Base-by-base conservation (phyloP, 1,140 invertebrate species). In the Drosophila aff. region DNA sequence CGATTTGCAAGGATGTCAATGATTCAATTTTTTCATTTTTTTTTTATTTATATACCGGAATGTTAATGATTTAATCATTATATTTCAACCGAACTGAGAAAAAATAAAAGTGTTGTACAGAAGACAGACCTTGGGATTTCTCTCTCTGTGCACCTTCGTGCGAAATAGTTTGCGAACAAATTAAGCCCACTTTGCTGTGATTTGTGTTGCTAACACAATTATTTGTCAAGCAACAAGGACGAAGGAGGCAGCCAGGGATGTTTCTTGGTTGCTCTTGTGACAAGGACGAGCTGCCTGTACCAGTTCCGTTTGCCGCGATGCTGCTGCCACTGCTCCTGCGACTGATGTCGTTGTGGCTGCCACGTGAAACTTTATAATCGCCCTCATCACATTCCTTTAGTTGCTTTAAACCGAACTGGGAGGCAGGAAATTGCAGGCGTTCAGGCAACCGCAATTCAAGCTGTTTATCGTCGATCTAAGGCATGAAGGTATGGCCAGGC, bases 131-230 rank as follows among this genome's bases (percentile, higher is more conserved):
- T 18, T 0, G 4, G 18, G 11, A 38, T 15, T 18, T 31, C 44
- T 71, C 43, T 38, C 23, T 3, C 49, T 7, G 46, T 68, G 49
- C 23, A 55, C 49, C 66, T 46, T 18, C 33, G 68, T 73, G 67
- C 68, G 40, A 84, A 85, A 81, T 81, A 85, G 82, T 85, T 85
- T 81, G 74, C 74, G 78, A 85, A 85, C 82, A 85, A 85, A 85
- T 85, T 85, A 85, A 85, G 78, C 68, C 78, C 82, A 85, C 82
- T 85, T 85, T 85, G 82, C 82, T 81, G 82, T 85, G 82, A 85
- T 85, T 85, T 85, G 82, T 85, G 82, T 74, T 65, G 82, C 82
- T 85, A 85, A 85, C 82, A 81, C 82, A 85, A 85, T 85, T 85
- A 85, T 85, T 85, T 81, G 82, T 73, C 74, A 76, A 61, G 65